phyloP scores from a whole-genome alignment of 2,888 invertebrate species.

The Sycophila texana region DNA sequence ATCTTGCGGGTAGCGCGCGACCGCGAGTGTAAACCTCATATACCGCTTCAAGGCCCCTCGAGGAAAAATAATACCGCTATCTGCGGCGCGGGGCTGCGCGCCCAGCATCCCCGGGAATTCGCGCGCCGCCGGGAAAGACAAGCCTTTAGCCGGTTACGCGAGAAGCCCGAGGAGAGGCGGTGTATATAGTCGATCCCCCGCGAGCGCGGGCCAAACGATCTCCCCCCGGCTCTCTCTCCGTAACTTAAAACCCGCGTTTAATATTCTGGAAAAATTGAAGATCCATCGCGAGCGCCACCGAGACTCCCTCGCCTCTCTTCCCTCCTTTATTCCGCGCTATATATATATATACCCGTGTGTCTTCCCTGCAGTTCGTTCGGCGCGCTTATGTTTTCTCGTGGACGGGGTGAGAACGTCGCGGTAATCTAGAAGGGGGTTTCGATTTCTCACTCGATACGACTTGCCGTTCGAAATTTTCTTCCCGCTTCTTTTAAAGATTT shows the following conservation, averaged over 20 bases:
- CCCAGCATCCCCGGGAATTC: no score
- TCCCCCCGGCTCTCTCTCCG: neutral
- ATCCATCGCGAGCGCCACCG: neutral
- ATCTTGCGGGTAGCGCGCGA: neutral
- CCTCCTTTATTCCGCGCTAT: no score
- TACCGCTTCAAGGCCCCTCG: neutral
- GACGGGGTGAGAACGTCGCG: no score
- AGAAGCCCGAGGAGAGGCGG: neutral
- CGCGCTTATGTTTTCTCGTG: no score
- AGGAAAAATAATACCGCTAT: constrained; percentile 5
- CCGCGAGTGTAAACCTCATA: neutral
- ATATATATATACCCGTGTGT: no score
- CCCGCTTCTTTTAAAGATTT: no score
- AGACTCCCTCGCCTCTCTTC: neutral
- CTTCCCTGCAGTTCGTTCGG: no score
- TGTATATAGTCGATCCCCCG: neutral
- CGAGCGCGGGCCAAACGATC: constrained; percentile 10
- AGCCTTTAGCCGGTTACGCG: constrained; percentile 24
- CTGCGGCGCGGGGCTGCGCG: neutral
- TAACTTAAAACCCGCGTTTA: constrained; percentile 32
- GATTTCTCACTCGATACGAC: no score
- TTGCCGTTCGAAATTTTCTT: no score
- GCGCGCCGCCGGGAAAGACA: neutral
- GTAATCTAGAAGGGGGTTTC: no score
- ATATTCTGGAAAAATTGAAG: constrained; percentile 30